These are phyloP conservation scores for Eretmochelys imbricata DNA, from an alignment of 2,113 vertebrate species.

Conservation along the genomic window DNA sequence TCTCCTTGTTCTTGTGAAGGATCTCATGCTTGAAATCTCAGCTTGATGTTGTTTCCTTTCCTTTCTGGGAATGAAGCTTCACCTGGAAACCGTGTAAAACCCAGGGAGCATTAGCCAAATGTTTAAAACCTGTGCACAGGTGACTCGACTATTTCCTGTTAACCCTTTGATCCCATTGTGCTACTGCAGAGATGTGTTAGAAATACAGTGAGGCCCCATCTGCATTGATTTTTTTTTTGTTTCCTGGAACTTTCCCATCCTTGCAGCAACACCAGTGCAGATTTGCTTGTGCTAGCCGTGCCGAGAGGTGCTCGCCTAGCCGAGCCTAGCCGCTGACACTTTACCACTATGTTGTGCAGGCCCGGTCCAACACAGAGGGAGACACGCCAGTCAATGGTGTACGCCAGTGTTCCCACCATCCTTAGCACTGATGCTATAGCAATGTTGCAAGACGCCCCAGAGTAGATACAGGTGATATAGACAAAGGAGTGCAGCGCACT, in stretches of 20 bases:
- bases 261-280: background rate
- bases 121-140: background rate
- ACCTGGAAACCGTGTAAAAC: background rate
- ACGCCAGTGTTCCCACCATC: background rate
- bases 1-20: background rate
- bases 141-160: rapidly evolving
- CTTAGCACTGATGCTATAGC: background rate
- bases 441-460: background rate
- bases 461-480: background rate
- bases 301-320: background rate
- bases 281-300: background rate
- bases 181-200: background rate
- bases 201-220: background rate
- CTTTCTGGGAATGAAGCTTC: background rate
- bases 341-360: background rate
- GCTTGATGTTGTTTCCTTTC: background rate
- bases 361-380: background rate
- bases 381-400: background rate
- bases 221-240: background rate
- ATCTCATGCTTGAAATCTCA: background rate
- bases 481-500: background rate
- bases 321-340: background rate
- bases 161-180: background rate
- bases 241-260: background rate
- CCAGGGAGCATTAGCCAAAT: background rate